A percentile compares a stretch with the other conserved stretches of the same genome.
Evolutionary conservation across 23 tunicate species (phyloP).

Genomic region (Phallusia fumigata): DNA sequence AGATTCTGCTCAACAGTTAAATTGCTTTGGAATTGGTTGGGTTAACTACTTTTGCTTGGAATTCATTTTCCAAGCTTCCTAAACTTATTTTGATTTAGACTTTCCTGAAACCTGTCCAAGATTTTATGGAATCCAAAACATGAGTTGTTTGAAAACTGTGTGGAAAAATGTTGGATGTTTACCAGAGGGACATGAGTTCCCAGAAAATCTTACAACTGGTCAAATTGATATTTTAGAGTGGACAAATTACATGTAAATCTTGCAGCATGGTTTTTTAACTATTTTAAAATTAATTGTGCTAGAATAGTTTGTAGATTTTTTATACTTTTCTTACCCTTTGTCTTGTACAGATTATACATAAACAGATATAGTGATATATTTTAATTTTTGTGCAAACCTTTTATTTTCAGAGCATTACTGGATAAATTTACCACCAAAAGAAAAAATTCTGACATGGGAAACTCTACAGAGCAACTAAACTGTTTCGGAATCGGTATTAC

Average conservation of each 20-base stretch:
- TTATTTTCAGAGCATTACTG: not conserved
- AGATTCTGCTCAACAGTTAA: not conserved
- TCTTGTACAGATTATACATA: not conserved
- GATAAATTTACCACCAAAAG: not conserved
- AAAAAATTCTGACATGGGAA: not conserved
- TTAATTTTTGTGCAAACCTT: no score
- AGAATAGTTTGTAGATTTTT: no score
- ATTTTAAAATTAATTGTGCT: no score
- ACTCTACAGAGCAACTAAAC: not conserved
- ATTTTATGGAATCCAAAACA: slow-evolving; percentile 20
- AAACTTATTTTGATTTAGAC: not conserved
- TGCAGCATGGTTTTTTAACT: no score
- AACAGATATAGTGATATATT: no score
- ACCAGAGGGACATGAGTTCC: slow-evolving; percentile 24
- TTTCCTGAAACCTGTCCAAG: slow-evolving; percentile 5
- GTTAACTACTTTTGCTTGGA: no score
- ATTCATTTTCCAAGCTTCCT: no score
- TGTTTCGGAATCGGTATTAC: not conserved
- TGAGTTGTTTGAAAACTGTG: slow-evolving; percentile 18
- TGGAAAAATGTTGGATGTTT: slow-evolving; percentile 25
- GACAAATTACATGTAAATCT: no score
- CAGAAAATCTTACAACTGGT: not conserved
- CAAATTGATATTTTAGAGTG: no score
- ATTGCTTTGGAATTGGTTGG: not conserved
- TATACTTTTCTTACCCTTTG: no score